Conservation (phyloP, 53 echinoderm and acorn worm species). For the Crossaster papposus region DNA sequence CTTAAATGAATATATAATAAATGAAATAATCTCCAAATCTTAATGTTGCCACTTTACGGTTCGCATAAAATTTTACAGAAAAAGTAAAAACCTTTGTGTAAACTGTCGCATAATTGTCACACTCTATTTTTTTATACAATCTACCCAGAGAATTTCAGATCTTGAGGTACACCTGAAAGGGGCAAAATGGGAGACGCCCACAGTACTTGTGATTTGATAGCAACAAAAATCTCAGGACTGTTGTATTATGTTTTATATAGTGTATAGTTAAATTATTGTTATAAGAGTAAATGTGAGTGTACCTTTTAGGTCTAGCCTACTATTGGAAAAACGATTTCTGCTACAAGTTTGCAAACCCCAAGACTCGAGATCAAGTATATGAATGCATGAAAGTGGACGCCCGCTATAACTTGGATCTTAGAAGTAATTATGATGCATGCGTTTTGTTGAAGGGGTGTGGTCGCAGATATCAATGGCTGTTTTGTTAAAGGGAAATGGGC, state of each 20-base stretch:
- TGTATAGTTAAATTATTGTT: conserved; percentile 64
- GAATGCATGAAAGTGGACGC: not conserved
- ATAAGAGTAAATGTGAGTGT: not conserved
- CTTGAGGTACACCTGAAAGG: not conserved
- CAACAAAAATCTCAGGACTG: conserved; percentile 53
- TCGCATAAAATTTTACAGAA: not conserved
- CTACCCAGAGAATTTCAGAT: not conserved
- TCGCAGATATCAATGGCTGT: not conserved
- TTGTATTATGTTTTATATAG: conserved; percentile 54
- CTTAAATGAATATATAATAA: not conserved
- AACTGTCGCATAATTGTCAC: not conserved
- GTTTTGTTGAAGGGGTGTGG: not conserved
- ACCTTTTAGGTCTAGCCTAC: not conserved
- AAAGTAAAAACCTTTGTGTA: not conserved
- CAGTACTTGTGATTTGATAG: conserved; percentile 59
- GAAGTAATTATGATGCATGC: not conserved
- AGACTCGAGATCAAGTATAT: not conserved
- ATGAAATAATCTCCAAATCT: not conserved
- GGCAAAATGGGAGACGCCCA: not conserved
- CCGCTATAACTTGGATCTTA: not conserved
- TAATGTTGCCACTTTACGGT: not conserved
- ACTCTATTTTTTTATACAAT: not conserved
- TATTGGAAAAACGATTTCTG: not conserved
- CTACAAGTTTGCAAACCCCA: not conserved
- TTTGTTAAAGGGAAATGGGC: not conserved